These are phyloP conservation scores for Brevimyrus niger DNA, from an alignment of 2,113 vertebrate genomes.

Conservation along the genomic window DNA sequence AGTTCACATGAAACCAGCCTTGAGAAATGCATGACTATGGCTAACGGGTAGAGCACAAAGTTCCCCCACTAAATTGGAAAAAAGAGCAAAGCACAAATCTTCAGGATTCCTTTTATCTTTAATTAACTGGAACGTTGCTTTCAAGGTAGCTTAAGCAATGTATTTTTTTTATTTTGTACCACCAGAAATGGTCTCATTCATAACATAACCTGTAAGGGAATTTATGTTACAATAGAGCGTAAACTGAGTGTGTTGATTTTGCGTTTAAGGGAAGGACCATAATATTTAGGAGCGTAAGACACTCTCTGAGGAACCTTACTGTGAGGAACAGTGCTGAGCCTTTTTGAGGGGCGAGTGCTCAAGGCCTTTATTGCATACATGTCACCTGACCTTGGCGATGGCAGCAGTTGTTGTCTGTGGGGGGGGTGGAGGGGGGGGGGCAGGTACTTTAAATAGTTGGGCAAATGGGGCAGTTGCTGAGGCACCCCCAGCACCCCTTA, in stretches of 20 bases:
- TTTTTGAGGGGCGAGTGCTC: neutral
- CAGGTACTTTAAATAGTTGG: constrained; percentile 60
- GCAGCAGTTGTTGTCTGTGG: neutral
- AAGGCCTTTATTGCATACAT: neutral
- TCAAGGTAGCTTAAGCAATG: neutral
- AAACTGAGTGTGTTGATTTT: constrained; percentile 55
- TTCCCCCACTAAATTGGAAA: constrained; percentile 50
- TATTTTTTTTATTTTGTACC: neutral
- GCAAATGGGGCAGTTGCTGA: constrained; percentile 58
- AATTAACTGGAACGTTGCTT: neutral
- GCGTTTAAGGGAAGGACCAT: constrained; percentile 20
- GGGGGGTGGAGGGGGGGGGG: constrained; percentile 22
- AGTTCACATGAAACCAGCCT: constrained; percentile 41
- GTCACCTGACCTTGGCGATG: neutral
- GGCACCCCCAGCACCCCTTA: constrained; percentile 59
- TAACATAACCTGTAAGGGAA: neutral
- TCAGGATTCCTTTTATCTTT: neutral
- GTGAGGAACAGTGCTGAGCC: neutral
- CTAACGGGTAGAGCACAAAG: constrained; percentile 60
- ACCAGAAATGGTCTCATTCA: neutral
- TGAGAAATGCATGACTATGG: constrained; percentile 61
- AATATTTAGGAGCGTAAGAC: neutral
- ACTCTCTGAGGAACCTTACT: neutral
- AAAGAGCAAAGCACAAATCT: neutral
- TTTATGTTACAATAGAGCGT: neutral